These are phyloP conservation scores for Acheta domesticus DNA, from an alignment of 2,888 invertebrate species.

Conservation along the genomic window DNA sequence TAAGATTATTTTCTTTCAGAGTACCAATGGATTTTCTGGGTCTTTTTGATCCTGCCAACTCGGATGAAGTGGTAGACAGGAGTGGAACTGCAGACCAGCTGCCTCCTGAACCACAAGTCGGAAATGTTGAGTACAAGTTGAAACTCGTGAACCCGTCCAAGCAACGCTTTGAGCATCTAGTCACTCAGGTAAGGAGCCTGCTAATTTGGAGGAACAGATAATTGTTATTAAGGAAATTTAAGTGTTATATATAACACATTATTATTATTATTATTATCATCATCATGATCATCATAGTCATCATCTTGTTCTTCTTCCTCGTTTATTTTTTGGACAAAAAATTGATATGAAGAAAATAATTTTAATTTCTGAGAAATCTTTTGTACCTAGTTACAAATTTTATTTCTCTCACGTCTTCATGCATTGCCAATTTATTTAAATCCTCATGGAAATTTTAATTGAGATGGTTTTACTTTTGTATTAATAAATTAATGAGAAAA, in stretches of 20 bases:
- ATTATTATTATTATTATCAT: not conserved
- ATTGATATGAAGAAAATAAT: too few relatives aligned
- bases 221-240: constrained; percentile 21
- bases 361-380: too few relatives aligned
- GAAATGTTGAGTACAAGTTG: constrained; percentile 94
- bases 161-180: constrained; percentile 89
- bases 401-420: too few relatives aligned
- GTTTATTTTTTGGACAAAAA: too few relatives aligned
- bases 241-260: not conserved
- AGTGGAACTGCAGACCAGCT: constrained; percentile 55
- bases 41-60: constrained; percentile 68
- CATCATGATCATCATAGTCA: too few relatives aligned
- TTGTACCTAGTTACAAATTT: too few relatives aligned
- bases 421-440: too few relatives aligned
- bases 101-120: constrained; percentile 89
- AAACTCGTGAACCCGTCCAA: constrained; percentile 90
- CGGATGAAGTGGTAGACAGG: constrained; percentile 52
- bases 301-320: too few relatives aligned
- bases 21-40: constrained; percentile 73
- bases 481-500: too few relatives aligned
- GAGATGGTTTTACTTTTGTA: too few relatives aligned
- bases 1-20: not conserved
- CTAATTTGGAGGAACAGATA: not conserved
- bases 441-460: too few relatives aligned
- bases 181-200: constrained; percentile 77